Evolutionary conservation across 1,140 invertebrate species (phyloP).

Genomic region (Sycophaga agraensis): DNA sequence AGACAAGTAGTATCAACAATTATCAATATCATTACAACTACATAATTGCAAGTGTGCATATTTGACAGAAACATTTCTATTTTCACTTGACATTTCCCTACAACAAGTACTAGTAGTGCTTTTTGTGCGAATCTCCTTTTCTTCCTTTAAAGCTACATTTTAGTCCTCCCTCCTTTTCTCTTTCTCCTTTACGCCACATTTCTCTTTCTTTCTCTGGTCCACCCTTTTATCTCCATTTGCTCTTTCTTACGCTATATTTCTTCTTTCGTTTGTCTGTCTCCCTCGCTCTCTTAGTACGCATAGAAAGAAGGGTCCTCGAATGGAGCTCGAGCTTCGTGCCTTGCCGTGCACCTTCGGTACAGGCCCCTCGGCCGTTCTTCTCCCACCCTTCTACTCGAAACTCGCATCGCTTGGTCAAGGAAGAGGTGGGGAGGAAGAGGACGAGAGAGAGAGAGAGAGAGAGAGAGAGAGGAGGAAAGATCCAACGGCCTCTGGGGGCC

Average conservation of each 20-base stretch:
- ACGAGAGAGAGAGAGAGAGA: slow-evolving; percentile 10
- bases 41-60: too few species aligned
- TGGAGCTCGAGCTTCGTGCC: neutral
- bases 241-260: neutral
- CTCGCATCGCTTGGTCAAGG: too few species aligned
- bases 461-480: neutral
- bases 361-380: slow-evolving; percentile 40
- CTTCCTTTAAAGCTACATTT: slow-evolving; percentile 4
- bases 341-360: slow-evolving; percentile 29
- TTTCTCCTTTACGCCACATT: neutral
- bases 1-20: too few species aligned
- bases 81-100: too few species aligned
- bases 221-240: neutral
- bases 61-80: too few species aligned
- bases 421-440: neutral
- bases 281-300: neutral
- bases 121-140: neutral
- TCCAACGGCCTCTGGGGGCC: slow-evolving; percentile 27
- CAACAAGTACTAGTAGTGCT: too few species aligned
- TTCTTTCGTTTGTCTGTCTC: neutral
- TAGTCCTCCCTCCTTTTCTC: neutral
- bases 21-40: too few species aligned
- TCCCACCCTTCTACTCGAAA: neutral
- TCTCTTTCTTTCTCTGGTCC: neutral
- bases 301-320: neutral